A percentile compares a stretch with the other conserved stretches of the same genome.
Evolutionary conservation across 1,140 invertebrate species (phyloP).

Genomic region (Drosophila serrata): DNA sequence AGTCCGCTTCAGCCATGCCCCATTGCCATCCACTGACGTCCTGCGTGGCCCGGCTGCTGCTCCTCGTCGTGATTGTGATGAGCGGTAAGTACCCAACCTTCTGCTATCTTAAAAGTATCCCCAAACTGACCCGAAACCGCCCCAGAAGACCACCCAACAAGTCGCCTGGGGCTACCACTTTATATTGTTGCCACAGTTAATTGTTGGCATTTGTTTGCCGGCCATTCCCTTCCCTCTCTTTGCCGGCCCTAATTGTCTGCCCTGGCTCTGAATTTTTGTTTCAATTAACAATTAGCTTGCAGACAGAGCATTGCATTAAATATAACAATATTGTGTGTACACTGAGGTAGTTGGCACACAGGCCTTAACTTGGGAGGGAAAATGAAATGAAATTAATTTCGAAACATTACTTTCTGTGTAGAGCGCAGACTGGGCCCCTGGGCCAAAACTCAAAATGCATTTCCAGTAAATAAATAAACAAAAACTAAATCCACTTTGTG

Average conservation of each 20-base stretch:
- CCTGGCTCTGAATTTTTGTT: constrained; percentile 57
- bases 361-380: neutral
- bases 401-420: neutral
- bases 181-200: constrained; percentile 76
- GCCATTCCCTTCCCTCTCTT: constrained; percentile 38
- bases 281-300: constrained; percentile 79
- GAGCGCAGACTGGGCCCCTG: neutral
- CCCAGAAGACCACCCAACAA: neutral
- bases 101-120: neutral
- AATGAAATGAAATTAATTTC: neutral
- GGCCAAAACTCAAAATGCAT: constrained; percentile 8
- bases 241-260: constrained; percentile 37
- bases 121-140: constrained; percentile 5
- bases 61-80: constrained; percentile 72
- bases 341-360: constrained; percentile 8
- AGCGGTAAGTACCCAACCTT: constrained; percentile 70
- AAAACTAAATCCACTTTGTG: constrained; percentile 9
- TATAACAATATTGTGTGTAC: constrained; percentile 62
- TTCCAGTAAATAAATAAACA: constrained; percentile 24
- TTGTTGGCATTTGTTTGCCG: constrained; percentile 76
- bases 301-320: constrained; percentile 61
- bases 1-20: constrained; percentile 47
- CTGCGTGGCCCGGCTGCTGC: constrained; percentile 64
- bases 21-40: constrained; percentile 57
- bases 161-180: constrained; percentile 33